Conservation (phyloP, 1,140 invertebrate genomes). For the Elymnias hypermnestra region DNA sequence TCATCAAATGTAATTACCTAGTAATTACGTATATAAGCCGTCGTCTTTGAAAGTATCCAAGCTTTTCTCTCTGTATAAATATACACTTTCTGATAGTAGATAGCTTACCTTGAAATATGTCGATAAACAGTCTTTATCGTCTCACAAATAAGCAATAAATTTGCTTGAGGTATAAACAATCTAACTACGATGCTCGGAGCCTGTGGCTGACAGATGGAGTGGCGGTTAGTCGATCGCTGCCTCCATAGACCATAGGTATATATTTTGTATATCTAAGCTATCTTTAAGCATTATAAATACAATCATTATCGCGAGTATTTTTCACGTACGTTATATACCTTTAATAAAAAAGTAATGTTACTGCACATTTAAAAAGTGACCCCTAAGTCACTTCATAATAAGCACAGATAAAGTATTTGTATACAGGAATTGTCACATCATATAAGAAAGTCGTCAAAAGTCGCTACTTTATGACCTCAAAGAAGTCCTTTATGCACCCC, state of each 20-base stretch:
- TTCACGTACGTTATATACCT: too few relatives aligned
- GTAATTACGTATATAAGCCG: neutral
- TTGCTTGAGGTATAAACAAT: conserved; percentile 20
- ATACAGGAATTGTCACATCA: too few relatives aligned
- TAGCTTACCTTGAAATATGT: neutral
- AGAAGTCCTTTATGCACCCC: too few relatives aligned
- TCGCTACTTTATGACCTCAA: too few relatives aligned
- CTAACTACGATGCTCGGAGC: conserved; percentile 21
- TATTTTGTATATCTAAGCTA: neutral
- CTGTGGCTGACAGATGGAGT: conserved; percentile 56
- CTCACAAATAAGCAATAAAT: conserved; percentile 1
- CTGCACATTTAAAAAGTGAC: too few relatives aligned
- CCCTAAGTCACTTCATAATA: too few relatives aligned
- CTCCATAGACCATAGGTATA: conserved; percentile 10
- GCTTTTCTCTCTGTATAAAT: neutral
- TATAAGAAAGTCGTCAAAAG: too few relatives aligned
- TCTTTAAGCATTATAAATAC: conserved; percentile 24
- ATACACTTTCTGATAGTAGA: neutral
- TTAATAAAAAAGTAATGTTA: too few relatives aligned
- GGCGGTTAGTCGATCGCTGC: conserved; percentile 57
- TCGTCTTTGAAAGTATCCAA: neutral
- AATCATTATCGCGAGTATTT: too few relatives aligned
- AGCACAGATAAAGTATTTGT: too few relatives aligned
- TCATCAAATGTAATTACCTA: too few relatives aligned
- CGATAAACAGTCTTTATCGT: neutral